Percentiles rank a stretch among this genome's conserved stretches.
phyloP scores from a whole-genome alignment of 2,113 vertebrate genomes.

The Coregonus clupeaformis region DNA sequence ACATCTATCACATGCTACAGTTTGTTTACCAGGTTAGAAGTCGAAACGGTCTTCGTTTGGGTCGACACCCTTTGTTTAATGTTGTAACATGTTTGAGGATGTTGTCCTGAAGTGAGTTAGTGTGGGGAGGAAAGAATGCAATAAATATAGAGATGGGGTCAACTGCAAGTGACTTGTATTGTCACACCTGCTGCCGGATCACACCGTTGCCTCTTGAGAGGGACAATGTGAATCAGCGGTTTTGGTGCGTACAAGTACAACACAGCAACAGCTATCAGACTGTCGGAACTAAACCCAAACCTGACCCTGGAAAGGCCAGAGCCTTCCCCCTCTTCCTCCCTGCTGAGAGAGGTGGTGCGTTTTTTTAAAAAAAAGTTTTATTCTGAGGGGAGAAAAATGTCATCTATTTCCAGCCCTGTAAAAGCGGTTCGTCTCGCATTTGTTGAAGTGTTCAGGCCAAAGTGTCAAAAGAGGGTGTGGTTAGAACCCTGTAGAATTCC shows the following conservation, averaged over 20 bases:
- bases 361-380: too few relatives aligned
- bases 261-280: neutral
- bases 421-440: slow-evolving; percentile 39
- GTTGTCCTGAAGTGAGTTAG: too few relatives aligned
- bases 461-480: slow-evolving; percentile 37
- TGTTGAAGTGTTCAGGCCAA: slow-evolving; percentile 29
- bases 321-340: slow-evolving; percentile 1
- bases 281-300: neutral
- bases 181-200: too few relatives aligned
- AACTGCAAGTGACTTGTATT: too few relatives aligned
- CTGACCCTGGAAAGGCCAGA: neutral
- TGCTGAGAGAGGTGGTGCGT: neutral
- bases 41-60: too few relatives aligned
- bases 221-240: neutral
- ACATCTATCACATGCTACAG: too few relatives aligned
- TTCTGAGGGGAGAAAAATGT: neutral
- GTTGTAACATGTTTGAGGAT: too few relatives aligned
- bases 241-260: neutral
- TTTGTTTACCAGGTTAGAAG: too few relatives aligned
- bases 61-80: too few relatives aligned
- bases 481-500: slow-evolving; percentile 33
- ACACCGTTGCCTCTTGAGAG: too few relatives aligned
- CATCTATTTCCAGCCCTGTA: slow-evolving; percentile 28
- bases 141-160: too few relatives aligned
- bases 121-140: too few relatives aligned